Evolutionary conservation across 2,113 vertebrate species (phyloP).

Genomic region (Alectura lathami): DNA sequence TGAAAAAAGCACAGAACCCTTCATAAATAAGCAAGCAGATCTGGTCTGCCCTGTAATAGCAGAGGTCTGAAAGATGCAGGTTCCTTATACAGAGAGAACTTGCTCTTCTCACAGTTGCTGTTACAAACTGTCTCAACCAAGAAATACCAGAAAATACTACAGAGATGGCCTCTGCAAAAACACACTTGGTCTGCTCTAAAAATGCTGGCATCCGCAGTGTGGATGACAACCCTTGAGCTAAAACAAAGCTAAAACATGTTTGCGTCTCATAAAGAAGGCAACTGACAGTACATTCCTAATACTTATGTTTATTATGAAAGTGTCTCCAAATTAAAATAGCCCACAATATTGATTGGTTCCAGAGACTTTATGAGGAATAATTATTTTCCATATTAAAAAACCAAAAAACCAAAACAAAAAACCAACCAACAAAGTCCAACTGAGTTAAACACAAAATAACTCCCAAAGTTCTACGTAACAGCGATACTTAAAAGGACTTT

Average conservation of each 20-base stretch:
- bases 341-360: conserved; percentile 74
- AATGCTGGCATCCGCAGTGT: neutral
- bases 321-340: conserved; percentile 79
- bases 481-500: conserved; percentile 66
- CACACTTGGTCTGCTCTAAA: neutral
- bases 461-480: conserved; percentile 35
- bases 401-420: neutral
- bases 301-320: conserved; percentile 83
- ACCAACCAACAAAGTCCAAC: neutral
- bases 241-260: neutral
- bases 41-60: neutral
- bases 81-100: neutral
- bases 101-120: neutral
- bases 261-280: conserved; percentile 20
- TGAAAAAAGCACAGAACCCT: neutral
- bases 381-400: conserved; percentile 66
- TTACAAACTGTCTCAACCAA: neutral
- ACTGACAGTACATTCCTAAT: conserved; percentile 57
- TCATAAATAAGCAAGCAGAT: neutral
- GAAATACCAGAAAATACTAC: neutral
- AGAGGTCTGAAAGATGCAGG: neutral
- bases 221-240: neutral
- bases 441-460: conserved; percentile 62
- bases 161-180: neutral
- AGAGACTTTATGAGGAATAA: conserved; percentile 72